Evolutionary conservation across 2,888 invertebrate genomes (phyloP).

Genomic region (Odontothrips loti): DNA sequence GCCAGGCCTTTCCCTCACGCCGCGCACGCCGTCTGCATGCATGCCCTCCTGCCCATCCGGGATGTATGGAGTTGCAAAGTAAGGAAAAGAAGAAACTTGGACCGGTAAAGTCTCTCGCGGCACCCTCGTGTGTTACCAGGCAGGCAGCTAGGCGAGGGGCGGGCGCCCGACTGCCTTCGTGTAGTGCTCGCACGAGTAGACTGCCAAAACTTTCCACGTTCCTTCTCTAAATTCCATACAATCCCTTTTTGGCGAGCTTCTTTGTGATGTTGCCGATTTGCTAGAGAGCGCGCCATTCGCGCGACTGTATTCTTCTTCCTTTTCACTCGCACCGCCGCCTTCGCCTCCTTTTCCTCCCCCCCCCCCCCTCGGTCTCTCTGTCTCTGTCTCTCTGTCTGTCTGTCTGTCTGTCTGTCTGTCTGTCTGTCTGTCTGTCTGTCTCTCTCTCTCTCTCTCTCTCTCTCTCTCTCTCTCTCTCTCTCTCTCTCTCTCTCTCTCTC

Average conservation of each 20-base stretch:
- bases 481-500: too few species aligned
- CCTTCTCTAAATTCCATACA: not conserved
- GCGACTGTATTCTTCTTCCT: not conserved
- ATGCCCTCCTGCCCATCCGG: not conserved
- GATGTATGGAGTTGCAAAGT: not conserved
- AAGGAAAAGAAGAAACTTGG: constrained; percentile 13
- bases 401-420: too few species aligned
- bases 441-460: too few species aligned
- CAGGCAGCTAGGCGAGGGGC: not conserved
- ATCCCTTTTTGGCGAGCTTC: not conserved
- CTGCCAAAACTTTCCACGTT: not conserved
- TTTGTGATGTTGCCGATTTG: not conserved
- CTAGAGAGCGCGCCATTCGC: not conserved
- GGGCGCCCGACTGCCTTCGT: not conserved
- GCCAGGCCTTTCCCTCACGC: too few species aligned
- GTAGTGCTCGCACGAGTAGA: not conserved
- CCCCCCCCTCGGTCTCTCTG: too few species aligned
- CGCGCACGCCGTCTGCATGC: not conserved
- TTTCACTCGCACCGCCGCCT: not conserved
- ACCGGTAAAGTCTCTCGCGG: not conserved
- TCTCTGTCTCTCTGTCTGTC: too few species aligned
- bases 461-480: too few species aligned
- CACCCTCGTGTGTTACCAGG: not conserved
- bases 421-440: too few species aligned
- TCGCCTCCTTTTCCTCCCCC: too few species aligned